Evolutionary conservation across 2,888 invertebrate species (phyloP).

Genomic region (Megamerina dolium): DNA sequence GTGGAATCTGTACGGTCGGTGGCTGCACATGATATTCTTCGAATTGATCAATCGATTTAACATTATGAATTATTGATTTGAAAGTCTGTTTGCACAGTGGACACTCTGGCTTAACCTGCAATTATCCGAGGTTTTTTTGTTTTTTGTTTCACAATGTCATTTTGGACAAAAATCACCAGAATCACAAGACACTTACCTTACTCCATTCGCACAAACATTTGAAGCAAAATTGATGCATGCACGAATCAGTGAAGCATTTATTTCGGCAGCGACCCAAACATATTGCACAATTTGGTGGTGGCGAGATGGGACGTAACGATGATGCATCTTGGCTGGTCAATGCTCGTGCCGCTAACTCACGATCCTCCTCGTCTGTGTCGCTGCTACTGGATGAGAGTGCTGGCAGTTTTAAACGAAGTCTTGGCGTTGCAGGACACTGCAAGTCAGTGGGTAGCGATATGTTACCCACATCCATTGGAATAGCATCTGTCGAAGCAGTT

Average conservation of each 20-base stretch:
- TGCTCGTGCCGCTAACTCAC: conserved; percentile 22
- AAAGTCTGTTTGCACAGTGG: conserved; percentile 91
- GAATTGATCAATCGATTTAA: conserved; percentile 78
- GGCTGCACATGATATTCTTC: conserved; percentile 68
- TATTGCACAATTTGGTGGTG: conserved; percentile 87
- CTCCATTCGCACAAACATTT: conserved; percentile 91
- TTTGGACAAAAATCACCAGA: conserved; percentile 15
- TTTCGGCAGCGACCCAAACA: conserved; percentile 81
- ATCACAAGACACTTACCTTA: conserved; percentile 55
- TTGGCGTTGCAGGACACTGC: conserved; percentile 15
- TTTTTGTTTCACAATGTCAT: too few species aligned
- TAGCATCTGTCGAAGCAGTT: too few species aligned
- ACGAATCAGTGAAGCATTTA: conserved; percentile 87
- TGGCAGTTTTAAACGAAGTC: conserved; percentile 30
- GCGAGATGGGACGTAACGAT: conserved; percentile 53
- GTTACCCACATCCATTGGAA: too few species aligned
- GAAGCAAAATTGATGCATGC: conserved; percentile 92
- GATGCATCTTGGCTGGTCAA: conserved; percentile 23
- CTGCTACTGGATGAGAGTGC: conserved; percentile 35
- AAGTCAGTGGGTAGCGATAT: too few species aligned
- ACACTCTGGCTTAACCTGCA: conserved; percentile 87
- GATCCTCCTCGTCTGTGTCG: conserved; percentile 30
- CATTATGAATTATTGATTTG: conserved; percentile 87
- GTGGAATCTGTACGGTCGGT: conserved; percentile 28
- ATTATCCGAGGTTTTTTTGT: conserved; percentile 8